Base-by-base conservation (phyloP, 2,113 vertebrate genomes). In the Pardalotus punctatus region DNA sequence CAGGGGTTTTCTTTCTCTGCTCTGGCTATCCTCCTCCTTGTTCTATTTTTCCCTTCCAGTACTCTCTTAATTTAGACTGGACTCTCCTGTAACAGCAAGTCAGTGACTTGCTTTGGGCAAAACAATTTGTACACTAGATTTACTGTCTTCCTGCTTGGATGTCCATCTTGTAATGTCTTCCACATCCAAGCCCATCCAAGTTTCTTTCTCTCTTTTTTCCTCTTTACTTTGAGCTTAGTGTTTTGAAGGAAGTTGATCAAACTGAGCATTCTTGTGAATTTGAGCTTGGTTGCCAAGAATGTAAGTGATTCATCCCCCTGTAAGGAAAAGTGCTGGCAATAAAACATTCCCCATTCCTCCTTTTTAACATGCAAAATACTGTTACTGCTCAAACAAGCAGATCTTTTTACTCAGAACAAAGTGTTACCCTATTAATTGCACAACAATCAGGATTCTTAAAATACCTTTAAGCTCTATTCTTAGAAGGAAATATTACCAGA, bases 231-330 rank as follows among this genome's bases (percentile, higher is more conserved):
- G 53, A 89, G 94, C n/a, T 90, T 79, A 89, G 76, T 94, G 77
- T 96, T 97, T 94, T 95, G 93, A 91, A 96, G 93, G 95, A 97
- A 96, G 92, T 84, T 96, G 90, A 94, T 97, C 87, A 97, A 97
- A 96, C 88, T 93, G 92, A 95, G 90, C 96, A 97, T 94, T 97
- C 94, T 96, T 96, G 93, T 86, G 95, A 96, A 95, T 89, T 84
- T 94, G 88, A 85, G 81, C 42, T 80, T 51, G 35, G 42, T 80
- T 97, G 95, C 96, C 97, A 97, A 97, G 95, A 97, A 97, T 96
- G 84, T 81, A 90, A 97, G 66, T 96, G 96, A 97, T 97, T 97
- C 97, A 97, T 96, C 40, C 45, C 50, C 47, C 81, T 83, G 88
- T 56, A 95, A 97, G 83, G 71, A 97, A 90, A 93, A 94, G 81